phyloP scores from a whole-genome alignment of 2,888 invertebrate genomes.

The Abrostola tripartita region DNA sequence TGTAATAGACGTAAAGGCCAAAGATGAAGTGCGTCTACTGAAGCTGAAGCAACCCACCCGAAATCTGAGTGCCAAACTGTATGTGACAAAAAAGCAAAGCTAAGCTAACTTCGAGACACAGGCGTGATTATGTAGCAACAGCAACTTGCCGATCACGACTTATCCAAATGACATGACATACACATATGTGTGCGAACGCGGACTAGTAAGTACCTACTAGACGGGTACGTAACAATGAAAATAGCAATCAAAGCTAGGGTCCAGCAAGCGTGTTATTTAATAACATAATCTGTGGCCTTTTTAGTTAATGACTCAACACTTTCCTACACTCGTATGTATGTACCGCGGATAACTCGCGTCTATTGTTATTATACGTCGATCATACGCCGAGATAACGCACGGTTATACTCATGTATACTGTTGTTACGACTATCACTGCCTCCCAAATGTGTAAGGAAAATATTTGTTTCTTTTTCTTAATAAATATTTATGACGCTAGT shows the following conservation, averaged over 20 bases:
- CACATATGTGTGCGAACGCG: background rate
- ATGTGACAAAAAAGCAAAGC: too few relatives aligned
- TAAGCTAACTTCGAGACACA: too few relatives aligned
- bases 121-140: too few relatives aligned
- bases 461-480: background rate
- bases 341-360: conserved; percentile 23
- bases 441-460: background rate
- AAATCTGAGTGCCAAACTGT: too few relatives aligned
- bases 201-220: background rate
- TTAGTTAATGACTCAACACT: conserved; percentile 45
- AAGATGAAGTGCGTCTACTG: too few relatives aligned
- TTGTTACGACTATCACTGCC: background rate
- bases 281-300: conserved; percentile 38
- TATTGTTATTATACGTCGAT: conserved; percentile 35
- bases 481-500: background rate
- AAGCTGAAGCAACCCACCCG: too few relatives aligned
- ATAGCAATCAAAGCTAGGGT: conserved; percentile 5
- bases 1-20: too few relatives aligned
- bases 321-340: conserved; percentile 44
- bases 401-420: background rate
- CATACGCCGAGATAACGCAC: conserved; percentile 11
- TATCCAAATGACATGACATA: too few relatives aligned
- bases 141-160: too few relatives aligned
- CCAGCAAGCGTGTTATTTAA: conserved; percentile 39
- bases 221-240: conserved; percentile 29